phyloP scores from a whole-genome alignment of 2,797 vertebrate species.

The Gymnothorax reevesii region DNA sequence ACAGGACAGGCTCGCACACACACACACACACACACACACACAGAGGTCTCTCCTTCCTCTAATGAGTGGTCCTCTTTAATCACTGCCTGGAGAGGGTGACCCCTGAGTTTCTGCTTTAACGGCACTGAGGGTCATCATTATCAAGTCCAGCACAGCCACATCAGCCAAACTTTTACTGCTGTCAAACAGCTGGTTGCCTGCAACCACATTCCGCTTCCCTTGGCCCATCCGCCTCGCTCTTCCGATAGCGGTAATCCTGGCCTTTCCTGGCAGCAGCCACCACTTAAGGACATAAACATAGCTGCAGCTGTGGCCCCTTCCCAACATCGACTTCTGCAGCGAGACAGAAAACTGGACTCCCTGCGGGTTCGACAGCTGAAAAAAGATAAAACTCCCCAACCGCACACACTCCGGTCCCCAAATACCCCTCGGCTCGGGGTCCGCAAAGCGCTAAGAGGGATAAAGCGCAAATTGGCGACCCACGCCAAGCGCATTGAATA shows the following conservation, averaged over 20 bases:
- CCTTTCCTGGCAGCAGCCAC: slow-evolving; percentile 43
- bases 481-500: not conserved
- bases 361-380: not conserved
- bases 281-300: slow-evolving; percentile 59
- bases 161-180: slow-evolving; percentile 60
- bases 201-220: slow-evolving; percentile 59
- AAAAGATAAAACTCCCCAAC: not conserved
- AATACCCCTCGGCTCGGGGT: slow-evolving; percentile 27
- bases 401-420: not conserved
- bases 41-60: slow-evolving; percentile 64
- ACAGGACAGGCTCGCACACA: slow-evolving; percentile 30
- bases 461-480: not conserved
- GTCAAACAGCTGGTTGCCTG: slow-evolving; percentile 61
- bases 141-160: slow-evolving; percentile 60
- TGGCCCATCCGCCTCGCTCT: slow-evolving; percentile 40
- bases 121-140: slow-evolving; percentile 69
- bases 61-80: slow-evolving; percentile 61
- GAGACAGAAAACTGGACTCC: slow-evolving; percentile 37
- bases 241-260: slow-evolving; percentile 54
- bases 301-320: slow-evolving; percentile 44
- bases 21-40: slow-evolving; percentile 43
- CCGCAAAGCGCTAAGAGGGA: not conserved
- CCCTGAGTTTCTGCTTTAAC: slow-evolving; percentile 62
- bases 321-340: not conserved
- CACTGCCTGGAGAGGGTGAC: slow-evolving; percentile 61